Percentiles rank a stretch among this genome's conserved stretches.
Conservation (phyloP, 2,888 invertebrate genomes). For the Candidula unifasciata region DNA sequence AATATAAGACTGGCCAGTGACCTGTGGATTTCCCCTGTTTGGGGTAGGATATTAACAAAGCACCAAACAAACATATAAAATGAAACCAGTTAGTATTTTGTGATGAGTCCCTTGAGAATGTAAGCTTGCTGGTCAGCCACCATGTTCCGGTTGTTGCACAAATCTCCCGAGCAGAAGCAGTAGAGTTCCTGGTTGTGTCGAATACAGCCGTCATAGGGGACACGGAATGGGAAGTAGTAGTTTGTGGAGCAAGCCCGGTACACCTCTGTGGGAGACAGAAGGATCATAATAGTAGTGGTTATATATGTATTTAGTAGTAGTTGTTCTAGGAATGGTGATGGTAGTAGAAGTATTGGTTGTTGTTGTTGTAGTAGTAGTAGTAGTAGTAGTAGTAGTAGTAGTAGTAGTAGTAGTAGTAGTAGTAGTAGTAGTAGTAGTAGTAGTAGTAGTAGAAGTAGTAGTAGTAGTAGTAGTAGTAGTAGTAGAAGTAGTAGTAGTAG, state of each 20-base stretch:
- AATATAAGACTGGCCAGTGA: too few relatives aligned
- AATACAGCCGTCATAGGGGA: conserved; percentile 3
- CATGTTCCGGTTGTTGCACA: conserved; percentile 35
- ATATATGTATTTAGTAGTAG: not conserved
- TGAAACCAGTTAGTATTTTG: not conserved
- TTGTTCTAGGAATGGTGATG: not conserved
- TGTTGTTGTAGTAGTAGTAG: not conserved
- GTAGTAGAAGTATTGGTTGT: not conserved
- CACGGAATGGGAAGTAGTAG: conserved; percentile 2
- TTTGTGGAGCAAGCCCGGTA: conserved; percentile 21
- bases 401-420: conserved; percentile 21
- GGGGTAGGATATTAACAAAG: too few relatives aligned
- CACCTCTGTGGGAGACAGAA: conserved; percentile 11
- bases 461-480: conserved; percentile 9
- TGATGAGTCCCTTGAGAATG: not conserved
- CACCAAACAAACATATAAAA: too few relatives aligned
- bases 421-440: conserved; percentile 15
- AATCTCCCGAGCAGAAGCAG: conserved; percentile 30
- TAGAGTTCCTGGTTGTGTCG: conserved; percentile 2
- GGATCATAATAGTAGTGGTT: not conserved
- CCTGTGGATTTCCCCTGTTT: too few relatives aligned
- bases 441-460: conserved; percentile 11
- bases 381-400: conserved; percentile 21
- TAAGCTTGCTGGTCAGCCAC: not conserved
- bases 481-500: not conserved